Base-by-base conservation (phyloP, 2,888 invertebrate species). In the Andricus quercusramuli region DNA sequence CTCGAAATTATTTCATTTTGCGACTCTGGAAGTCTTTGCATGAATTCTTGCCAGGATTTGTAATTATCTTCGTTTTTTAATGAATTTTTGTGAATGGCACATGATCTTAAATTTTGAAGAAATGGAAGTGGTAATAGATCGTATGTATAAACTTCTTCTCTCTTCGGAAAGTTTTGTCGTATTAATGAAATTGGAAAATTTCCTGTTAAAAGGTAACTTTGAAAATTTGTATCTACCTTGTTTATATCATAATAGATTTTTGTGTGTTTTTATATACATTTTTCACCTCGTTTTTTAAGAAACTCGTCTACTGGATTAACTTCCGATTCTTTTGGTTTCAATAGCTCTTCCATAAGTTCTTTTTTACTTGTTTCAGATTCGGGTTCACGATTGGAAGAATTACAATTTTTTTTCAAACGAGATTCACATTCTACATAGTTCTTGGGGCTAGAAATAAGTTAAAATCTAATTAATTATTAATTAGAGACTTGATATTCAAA, bases 21-120 rank as follows among this genome's bases (percentile, higher is more conserved):
- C 5, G 83, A 81, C 44, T 64, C 32, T 13, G 84, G 84, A 37
- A 84, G 62, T 32, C 77, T 76, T 11, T 83, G 32, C 5, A 86
- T 22, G 79, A 85, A 86, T 6, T 66, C 62, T 78, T 80, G 78
- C 86, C 86, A 86, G 11, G 66, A 76, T 32, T 78, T 65, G 2
- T 56, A 64, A 29, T 84, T 62, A 3, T 81, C 81, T 76, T 79
- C 65, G 56, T 86, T 81, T 25, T 65, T 80, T 8, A 86, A 80
- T 4, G 85, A 85, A 17, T 76, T 66, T 11, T 76, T 77, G 32
- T 78, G 37, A 41, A 62, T 79, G 62, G 79, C 29, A 3, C 82
- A 62, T 22, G 79, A 44, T 37, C 79, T 56, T 15, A 83, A 59
- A 65, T 81, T 77, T 62, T 83, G 51, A 22, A 82, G 20, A 68